These are phyloP conservation scores for Rhinichthys osculus DNA, from an alignment of 2,797 vertebrate species.

Conservation along the genomic window DNA sequence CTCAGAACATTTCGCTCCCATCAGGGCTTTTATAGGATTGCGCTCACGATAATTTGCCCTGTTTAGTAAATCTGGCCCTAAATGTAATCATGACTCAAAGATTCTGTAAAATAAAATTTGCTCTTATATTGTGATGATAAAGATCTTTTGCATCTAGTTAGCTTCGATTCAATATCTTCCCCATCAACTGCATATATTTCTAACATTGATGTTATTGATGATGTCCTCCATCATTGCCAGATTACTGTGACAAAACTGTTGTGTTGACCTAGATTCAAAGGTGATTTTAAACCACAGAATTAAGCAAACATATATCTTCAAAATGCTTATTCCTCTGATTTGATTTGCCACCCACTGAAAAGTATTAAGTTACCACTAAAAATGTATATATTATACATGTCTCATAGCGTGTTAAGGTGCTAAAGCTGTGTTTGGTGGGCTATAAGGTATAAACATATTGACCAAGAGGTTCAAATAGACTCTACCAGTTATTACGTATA, in stretches of 20 bases:
- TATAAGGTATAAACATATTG: not conserved
- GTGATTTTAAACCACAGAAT: not conserved
- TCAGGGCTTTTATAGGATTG: not conserved
- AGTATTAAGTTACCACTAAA: not conserved
- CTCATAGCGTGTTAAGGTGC: not conserved
- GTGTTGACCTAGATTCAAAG: not conserved
- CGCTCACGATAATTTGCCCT: not conserved
- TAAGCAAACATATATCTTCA: not conserved
- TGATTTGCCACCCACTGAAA: not conserved
- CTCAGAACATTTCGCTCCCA: not conserved
- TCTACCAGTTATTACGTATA: not conserved
- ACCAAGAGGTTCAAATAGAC: not conserved
- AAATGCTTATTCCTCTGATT: not conserved
- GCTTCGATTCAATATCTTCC: not conserved
- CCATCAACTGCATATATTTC: not conserved
- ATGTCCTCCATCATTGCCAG: not conserved
- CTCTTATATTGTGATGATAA: not conserved
- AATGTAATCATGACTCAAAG: not conserved
- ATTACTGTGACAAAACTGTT: not conserved
- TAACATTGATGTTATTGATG: not conserved
- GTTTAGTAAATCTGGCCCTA: not conserved
- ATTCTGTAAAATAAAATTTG: not conserved
- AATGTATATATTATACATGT: not conserved
- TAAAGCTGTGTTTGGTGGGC: not conserved
- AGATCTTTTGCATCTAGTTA: not conserved